Evolutionary conservation across 2,113 vertebrate species (phyloP).

Genomic region (Xenotilapia caudafasciata): DNA sequence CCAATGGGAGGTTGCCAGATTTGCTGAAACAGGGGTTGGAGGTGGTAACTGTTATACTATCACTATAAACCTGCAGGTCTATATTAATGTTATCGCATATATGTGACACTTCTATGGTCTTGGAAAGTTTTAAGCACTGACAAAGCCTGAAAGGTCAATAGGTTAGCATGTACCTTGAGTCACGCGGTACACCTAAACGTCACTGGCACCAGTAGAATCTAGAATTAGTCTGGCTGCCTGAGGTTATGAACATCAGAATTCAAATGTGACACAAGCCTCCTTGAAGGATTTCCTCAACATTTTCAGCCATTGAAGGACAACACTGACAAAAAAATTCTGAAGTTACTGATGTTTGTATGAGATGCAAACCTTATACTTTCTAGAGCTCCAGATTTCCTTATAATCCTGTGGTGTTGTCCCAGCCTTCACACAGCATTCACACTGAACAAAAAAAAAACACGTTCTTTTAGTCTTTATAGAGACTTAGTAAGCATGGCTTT

Average conservation of each 20-base stretch:
- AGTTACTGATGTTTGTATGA: too few relatives aligned
- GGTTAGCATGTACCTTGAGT: neutral
- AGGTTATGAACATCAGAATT: neutral
- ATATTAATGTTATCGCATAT: neutral
- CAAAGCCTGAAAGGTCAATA: neutral
- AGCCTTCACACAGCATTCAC: neutral
- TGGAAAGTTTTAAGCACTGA: neutral
- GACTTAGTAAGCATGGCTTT: neutral
- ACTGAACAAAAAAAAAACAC: neutral
- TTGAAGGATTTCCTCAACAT: neutral
- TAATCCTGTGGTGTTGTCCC: neutral
- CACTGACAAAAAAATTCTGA: neutral
- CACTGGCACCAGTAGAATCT: neutral
- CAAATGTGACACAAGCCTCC: neutral
- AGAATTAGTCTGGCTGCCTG: neutral
- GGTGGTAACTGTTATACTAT: neutral
- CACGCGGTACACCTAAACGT: neutral
- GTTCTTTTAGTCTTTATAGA: neutral
- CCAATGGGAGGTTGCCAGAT: constrained; percentile 60
- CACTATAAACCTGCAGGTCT: too few relatives aligned
- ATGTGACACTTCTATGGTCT: neutral
- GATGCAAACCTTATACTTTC: neutral
- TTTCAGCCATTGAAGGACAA: neutral
- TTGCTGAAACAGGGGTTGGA: neutral
- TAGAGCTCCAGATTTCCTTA: neutral